These are phyloP conservation scores for Falco concolor DNA, from an alignment of 2,797 vertebrate genomes.

Conservation along the genomic window DNA sequence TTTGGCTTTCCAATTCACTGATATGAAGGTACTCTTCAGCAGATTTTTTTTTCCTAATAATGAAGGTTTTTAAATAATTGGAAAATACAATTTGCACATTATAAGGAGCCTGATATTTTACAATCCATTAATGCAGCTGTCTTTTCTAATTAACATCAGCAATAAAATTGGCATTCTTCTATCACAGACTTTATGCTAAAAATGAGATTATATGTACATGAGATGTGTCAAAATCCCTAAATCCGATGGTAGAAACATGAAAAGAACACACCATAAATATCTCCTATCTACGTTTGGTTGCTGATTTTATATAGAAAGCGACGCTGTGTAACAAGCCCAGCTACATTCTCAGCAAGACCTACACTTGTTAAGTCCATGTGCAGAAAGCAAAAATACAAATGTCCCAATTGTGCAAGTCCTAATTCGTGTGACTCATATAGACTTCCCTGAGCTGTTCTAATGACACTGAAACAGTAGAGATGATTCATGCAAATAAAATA, in stretches of 20 bases:
- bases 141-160: not conserved
- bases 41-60: not conserved
- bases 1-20: not conserved
- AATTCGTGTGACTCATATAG: conserved; percentile 15
- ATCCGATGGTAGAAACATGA: not conserved
- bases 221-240: not conserved
- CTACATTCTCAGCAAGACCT: not conserved
- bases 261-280: not conserved
- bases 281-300: not conserved
- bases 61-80: not conserved
- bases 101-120: not conserved
- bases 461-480: conserved; percentile 17
- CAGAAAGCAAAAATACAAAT: not conserved
- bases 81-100: not conserved
- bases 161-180: not conserved
- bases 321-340: not conserved
- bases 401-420: not conserved
- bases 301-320: not conserved
- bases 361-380: not conserved
- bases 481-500: conserved; percentile 23
- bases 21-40: not conserved
- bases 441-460: conserved; percentile 33
- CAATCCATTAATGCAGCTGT: not conserved
- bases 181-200: not conserved
- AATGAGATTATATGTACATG: not conserved